Evolutionary conservation across 2,113 vertebrate species (phyloP), one percentile per base, ranked within the genome.

Genomic region (Microtus pennsylvanicus): DNA sequence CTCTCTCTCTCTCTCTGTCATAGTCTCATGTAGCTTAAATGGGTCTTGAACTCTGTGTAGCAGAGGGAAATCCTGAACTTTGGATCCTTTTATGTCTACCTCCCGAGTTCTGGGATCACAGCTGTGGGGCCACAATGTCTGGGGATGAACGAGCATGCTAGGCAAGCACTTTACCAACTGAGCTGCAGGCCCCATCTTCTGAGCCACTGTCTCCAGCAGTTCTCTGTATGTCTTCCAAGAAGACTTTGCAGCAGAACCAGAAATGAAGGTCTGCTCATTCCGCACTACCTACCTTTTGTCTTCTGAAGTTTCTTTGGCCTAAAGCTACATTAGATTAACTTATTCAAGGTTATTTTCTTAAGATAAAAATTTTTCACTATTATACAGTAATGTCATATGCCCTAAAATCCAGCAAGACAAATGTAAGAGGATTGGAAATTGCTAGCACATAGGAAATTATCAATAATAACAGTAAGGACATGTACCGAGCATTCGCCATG

Each of bases 261-360:
- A 78, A 70, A 55, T 17, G 86, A 50, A 91, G 72, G 45, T 38
- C 42, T 42, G 63, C 80, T 90, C 19, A 14, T 80, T 76, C 35
- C 69, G 24, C 74, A 38, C 22, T 10, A 30, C 86, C 45, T 52
- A 67, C 90, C 50, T 33, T 14, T 38, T 16, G 87, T 55, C 28
- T 83, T 87, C 78, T 58, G 55, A 61, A 72, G 45, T 11, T 93
- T 86, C 86, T 76, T 96, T 91, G 75, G 86, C 26, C 47, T 72
- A 35, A 58, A 76, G 87, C 58, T 28, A n/a, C 75, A 90, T 92
- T 72, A 87, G 65, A 69, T 93, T 91, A 83, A 80, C 77, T 93
- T 78, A 94, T 58, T 80, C 70, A 90, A 83, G 69, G 11, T 80
- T 94, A 47, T 87, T 92, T 96, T 45, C 81, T 65, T 77, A n/a